A percentile compares a stretch with the other conserved stretches of the same genome.
phyloP scores from a whole-genome alignment of 30 jellyfish, hydroid and myxozoan genomes.

The Mastigias papua region DNA sequence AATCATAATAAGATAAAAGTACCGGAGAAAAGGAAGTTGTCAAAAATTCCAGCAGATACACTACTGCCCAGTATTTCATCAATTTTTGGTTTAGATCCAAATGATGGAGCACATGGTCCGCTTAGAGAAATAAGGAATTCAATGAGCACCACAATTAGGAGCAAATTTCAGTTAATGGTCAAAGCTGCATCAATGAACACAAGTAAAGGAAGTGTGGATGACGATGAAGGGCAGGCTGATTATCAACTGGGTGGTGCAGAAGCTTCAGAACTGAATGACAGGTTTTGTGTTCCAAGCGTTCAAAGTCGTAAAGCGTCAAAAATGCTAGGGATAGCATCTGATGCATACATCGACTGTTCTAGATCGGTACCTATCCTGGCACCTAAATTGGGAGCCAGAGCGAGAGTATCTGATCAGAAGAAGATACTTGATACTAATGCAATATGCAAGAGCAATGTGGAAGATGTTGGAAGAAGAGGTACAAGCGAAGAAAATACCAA shows the following conservation, averaged over 20 bases:
- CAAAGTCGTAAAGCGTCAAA: not conserved
- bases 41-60: not conserved
- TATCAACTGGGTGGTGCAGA: not conserved
- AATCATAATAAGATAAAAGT: not conserved
- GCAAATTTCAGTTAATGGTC: constrained; percentile 8
- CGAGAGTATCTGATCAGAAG: not conserved
- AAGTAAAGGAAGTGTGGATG: not conserved
- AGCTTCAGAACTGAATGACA: not conserved
- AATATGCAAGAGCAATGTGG: not conserved
- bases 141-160: constrained; percentile 15
- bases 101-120: constrained; percentile 17
- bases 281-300: not conserved
- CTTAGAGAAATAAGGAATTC: constrained; percentile 18
- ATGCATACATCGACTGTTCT: not conserved
- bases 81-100: constrained; percentile 11
- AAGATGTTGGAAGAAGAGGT: not conserved
- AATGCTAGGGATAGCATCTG: not conserved
- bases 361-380: not conserved
- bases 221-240: not conserved
- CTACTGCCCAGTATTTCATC: constrained; percentile 49
- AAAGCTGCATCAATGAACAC: not conserved
- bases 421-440: not conserved
- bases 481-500: not conserved
- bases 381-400: constrained; percentile 32
- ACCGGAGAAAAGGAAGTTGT: not conserved